These are phyloP conservation scores for Tortrix viridana DNA, from an alignment of 2,888 invertebrate genomes.

Conservation along the genomic window DNA sequence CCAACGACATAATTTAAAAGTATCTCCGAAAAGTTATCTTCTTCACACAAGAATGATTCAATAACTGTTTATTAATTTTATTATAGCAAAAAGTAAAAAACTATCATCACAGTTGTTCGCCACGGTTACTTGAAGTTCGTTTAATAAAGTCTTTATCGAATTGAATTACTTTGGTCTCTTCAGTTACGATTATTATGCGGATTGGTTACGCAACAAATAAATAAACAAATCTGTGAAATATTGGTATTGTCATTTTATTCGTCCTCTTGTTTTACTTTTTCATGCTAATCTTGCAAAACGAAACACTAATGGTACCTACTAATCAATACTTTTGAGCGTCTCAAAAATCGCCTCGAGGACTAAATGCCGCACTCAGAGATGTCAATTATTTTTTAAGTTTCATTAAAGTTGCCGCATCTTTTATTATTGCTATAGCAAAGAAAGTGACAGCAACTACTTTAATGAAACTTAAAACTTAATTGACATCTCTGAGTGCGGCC, in stretches of 20 bases:
- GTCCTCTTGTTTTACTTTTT: background rate
- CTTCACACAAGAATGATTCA: background rate
- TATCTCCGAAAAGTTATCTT: background rate
- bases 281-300: background rate
- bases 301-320: background rate
- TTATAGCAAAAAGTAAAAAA: background rate
- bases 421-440: too few species aligned
- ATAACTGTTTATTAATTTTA: background rate
- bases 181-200: constrained; percentile 10
- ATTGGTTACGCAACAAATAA: constrained; percentile 9
- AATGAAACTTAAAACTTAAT: too few species aligned
- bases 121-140: constrained; percentile 2
- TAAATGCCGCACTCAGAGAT: too few species aligned
- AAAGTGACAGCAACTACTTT: too few species aligned
- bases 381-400: too few species aligned
- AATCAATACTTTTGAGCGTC: too few species aligned
- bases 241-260: background rate
- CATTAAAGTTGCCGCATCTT: too few species aligned
- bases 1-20: too few species aligned
- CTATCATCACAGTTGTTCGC: background rate
- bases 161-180: constrained; percentile 3
- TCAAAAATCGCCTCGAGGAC: too few species aligned
- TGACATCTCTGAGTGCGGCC: too few species aligned
- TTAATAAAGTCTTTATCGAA: constrained; percentile 10
- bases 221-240: background rate